Base-by-base conservation (phyloP, 2,888 invertebrate species). In the Gandaritis pyraliata region DNA sequence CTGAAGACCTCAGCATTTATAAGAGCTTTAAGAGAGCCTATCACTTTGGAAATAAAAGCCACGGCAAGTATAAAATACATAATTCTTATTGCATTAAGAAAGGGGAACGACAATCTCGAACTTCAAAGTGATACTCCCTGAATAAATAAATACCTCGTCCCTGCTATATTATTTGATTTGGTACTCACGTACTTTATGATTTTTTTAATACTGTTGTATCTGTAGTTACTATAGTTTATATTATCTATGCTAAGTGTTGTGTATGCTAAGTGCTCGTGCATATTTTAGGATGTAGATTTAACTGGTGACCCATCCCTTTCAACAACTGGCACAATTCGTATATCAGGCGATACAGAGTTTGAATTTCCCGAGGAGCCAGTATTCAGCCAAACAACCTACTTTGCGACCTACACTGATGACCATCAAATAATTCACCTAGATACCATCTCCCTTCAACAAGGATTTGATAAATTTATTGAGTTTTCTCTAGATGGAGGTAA, bases 321-420 rank as follows among this genome's bases (percentile, higher is more conserved):
- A 11, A 73, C 72, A 2, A 71, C 56, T 12, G 81, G 83, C 2
- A 84, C 80, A 13, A 64, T 93, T 6, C 82, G 75, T 15, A 83
- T 93, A 29, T 65, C 74, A 49, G 81, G 86, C 10, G 86, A 91
- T 68, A 69, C 80, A 12, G 75, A 81, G 41, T 86, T 86, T 65
- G 79, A 85, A 72, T 76, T 92, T 39, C 91, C 93, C 0, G 87
- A 87, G 38, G 88, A 89, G 52, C 92, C 88, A 16, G 74, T 85
- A 16, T 94, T 94, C 75, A 74, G 81, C 1, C 72, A 84, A 71
- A 65, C 91, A 11, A 87, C 86, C 66, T 93, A 93, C 71, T 73
- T 81, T 29, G 93, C 87, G 10, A 76, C 76, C 23, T 94, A 93
- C 66, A 82, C 81, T 1, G 69, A 68, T 5, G 76, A 80, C 13